A percentile compares a stretch with the other conserved stretches of the same genome.
Evolutionary conservation across 1,140 invertebrate genomes (phyloP).

Genomic region (Harpegnathos saltator): DNA sequence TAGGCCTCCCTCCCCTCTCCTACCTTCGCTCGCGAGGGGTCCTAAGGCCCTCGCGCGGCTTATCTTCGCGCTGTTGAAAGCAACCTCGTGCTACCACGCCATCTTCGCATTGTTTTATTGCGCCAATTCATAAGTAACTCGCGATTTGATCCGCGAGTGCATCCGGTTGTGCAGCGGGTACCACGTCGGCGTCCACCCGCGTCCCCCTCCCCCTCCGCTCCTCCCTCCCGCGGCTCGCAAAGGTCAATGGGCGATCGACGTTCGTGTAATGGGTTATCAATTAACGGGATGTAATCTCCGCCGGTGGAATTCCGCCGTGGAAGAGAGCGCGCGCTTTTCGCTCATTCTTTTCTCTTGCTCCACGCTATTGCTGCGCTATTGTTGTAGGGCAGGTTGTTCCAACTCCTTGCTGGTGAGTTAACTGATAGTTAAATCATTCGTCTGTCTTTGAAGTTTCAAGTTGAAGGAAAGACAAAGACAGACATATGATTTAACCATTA

Average conservation of each 20-base stretch:
- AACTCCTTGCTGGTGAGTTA: too few relatives aligned
- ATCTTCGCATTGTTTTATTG: not conserved
- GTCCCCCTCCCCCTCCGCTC: too few relatives aligned
- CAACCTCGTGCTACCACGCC: constrained; percentile 6
- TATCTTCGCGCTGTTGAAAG: constrained; percentile 8
- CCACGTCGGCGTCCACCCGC: not conserved
- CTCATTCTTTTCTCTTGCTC: too few relatives aligned
- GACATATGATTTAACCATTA: too few relatives aligned
- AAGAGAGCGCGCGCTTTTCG: too few relatives aligned
- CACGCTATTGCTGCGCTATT: too few relatives aligned
- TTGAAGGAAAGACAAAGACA: too few relatives aligned
- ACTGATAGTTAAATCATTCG: too few relatives aligned
- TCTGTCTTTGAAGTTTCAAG: too few relatives aligned
- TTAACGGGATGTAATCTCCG: too few relatives aligned
- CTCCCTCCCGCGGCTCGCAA: not conserved
- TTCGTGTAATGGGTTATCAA: not conserved
- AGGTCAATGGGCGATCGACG: not conserved
- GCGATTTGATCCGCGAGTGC: not conserved
- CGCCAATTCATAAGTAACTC: constrained; percentile 8
- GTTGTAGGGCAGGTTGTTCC: too few relatives aligned
- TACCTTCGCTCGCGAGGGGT: not conserved
- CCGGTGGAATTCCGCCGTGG: too few relatives aligned
- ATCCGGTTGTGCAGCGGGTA: not conserved
- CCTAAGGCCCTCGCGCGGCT: not conserved
- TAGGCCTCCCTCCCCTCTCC: not conserved